Base-by-base conservation (phyloP, 2,113 vertebrate species). In the Thamnophis sirtalis region DNA sequence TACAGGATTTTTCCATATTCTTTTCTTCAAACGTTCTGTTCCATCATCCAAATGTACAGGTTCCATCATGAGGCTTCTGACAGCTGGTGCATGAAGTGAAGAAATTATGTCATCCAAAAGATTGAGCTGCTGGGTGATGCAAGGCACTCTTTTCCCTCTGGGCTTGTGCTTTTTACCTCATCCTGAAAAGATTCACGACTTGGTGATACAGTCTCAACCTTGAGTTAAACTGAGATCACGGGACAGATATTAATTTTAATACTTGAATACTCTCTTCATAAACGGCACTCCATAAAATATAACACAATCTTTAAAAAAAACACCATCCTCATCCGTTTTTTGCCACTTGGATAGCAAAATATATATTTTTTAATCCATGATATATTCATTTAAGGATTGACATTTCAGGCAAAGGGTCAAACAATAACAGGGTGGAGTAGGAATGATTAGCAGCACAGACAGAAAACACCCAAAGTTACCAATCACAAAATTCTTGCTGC, bases 181-280 rank as follows among this genome's bases (percentile, higher is more conserved):
- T 95, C 95, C 51, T n/a, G 56, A 95, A 97, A 97, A 94, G 97
- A 97, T 97, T 96, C 96, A 94, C 92, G 97, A 95, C 92, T 96
- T 95, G 92, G 89, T 93, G 95, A 89, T 94, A 80, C 73, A 21
- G 73, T 43, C 96, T 94, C 96, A 94, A 94, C 92, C 96, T 93
- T 91, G 93, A 96, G 93, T 85, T 94, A 93, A 96, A 92, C 93
- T 95, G 0, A 80, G 95, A 97, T 95, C 96, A 94, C 94, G 96
- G 95, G 94, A 96, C 96, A 97, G 96, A 96, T 96, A 95, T 95
- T 96, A 91, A 96, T 93, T 96, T 89, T 96, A 96, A 93, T 93
- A 92, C 96, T 97, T 97, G 87, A 92, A 94, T 60, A 95, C 93
- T 96, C 95, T 95, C 96, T 95, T 96, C 95, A 93, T 92, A 93